Evolutionary conservation across 2,888 invertebrate species (phyloP).

Genomic region (Drosophila lacicola): DNA sequence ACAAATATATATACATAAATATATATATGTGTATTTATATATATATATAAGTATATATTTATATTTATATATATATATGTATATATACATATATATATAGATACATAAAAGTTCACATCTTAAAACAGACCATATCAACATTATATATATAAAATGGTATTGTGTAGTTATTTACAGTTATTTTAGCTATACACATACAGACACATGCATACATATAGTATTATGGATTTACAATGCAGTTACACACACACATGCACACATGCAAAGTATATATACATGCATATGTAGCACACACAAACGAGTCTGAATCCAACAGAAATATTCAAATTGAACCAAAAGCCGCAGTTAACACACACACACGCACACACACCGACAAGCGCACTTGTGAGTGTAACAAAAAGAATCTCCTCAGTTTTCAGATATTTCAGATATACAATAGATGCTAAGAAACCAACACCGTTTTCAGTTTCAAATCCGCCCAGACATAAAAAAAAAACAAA

Average conservation of each 20-base stretch:
- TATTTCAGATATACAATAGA: slow-evolving; percentile 28
- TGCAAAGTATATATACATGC: slow-evolving; percentile 9
- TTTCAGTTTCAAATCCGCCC: slow-evolving; percentile 78
- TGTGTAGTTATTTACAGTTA: slow-evolving; percentile 44
- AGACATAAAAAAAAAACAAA: slow-evolving; percentile 33
- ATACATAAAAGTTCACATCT: slow-evolving; percentile 52
- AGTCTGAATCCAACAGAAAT: slow-evolving; percentile 8
- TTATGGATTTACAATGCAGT: slow-evolving; percentile 27
- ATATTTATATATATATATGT: not conserved
- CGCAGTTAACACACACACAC: slow-evolving; percentile 38
- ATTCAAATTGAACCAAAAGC: slow-evolving; percentile 13
- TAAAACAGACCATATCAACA: slow-evolving; percentile 75
- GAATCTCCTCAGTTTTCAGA: slow-evolving; percentile 49
- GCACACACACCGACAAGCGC: not conserved
- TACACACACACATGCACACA: slow-evolving; percentile 19
- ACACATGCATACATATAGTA: slow-evolving; percentile 27
- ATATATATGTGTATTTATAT: no score
- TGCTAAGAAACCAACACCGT: slow-evolving; percentile 58
- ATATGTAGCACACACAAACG: slow-evolving; percentile 7
- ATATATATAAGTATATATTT: no score
- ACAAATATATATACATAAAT: slow-evolving; percentile 5
- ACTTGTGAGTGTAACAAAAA: slow-evolving; percentile 1
- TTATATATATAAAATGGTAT: slow-evolving; percentile 38
- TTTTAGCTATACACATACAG: slow-evolving; percentile 41
- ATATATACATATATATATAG: slow-evolving; percentile 16